Percentiles rank a stretch among this genome's conserved stretches.
Conservation (phyloP, 1,140 invertebrate genomes). For the Drosophila prosaltans region DNA sequence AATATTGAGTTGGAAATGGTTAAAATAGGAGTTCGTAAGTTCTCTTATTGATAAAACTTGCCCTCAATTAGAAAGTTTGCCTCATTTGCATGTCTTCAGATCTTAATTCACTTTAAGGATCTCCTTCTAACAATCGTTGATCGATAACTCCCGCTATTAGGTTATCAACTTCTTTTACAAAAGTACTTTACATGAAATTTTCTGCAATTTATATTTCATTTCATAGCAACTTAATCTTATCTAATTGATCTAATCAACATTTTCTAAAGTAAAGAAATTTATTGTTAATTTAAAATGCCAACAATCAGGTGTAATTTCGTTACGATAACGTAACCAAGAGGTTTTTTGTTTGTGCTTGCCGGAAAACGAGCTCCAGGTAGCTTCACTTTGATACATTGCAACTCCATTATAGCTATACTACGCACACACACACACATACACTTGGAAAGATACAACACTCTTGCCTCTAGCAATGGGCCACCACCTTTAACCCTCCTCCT, state of each 20-base stretch:
- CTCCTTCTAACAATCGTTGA: too few relatives aligned
- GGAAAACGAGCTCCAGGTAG: background rate
- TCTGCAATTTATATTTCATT: too few relatives aligned
- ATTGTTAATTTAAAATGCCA: background rate
- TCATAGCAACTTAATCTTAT: background rate
- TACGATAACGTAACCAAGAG: background rate
- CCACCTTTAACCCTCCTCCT: constrained; percentile 1
- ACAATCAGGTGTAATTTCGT: constrained; percentile 1
- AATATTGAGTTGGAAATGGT: too few relatives aligned
- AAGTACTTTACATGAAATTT: too few relatives aligned
- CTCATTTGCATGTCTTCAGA: too few relatives aligned
- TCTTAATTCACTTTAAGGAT: too few relatives aligned
- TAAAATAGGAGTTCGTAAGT: too few relatives aligned
- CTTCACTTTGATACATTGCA: constrained; percentile 19
- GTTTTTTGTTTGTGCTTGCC: background rate
- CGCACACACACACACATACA: constrained; percentile 21
- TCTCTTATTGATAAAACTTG: too few relatives aligned
- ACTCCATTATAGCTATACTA: constrained; percentile 31
- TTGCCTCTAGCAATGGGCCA: constrained; percentile 33
- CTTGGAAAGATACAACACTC: background rate
- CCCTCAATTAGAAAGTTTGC: too few relatives aligned
- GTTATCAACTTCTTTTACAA: too few relatives aligned
- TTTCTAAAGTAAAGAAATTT: background rate
- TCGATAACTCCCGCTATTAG: too few relatives aligned
- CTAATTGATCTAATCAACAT: background rate